phyloP scores from a whole-genome alignment of 2,797 vertebrate species.

The Phrynocephalus forsythii region DNA sequence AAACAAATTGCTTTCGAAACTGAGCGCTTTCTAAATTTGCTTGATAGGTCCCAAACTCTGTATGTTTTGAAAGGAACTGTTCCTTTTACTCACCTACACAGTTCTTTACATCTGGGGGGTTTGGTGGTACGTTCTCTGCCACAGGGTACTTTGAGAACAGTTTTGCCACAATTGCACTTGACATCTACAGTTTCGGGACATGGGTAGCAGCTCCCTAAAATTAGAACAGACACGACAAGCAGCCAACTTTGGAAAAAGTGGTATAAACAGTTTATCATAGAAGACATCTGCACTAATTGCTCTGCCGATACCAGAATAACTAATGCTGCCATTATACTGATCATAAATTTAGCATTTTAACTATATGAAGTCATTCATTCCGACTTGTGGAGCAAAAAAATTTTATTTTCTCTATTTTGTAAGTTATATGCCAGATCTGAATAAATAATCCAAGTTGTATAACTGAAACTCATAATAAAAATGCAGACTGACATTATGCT shows the following conservation, averaged over 20 bases:
- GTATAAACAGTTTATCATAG: neutral
- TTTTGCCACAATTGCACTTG: conserved; percentile 84
- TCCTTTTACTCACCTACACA: conserved; percentile 84
- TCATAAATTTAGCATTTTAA: neutral
- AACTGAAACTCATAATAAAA: conserved; percentile 34
- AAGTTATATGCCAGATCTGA: neutral
- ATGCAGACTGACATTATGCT: conserved; percentile 13
- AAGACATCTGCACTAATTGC: neutral
- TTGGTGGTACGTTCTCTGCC: conserved; percentile 91
- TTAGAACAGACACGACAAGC: conserved; percentile 1
- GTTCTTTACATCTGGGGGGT: conserved; percentile 89
- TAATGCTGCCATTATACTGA: neutral
- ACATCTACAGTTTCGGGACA: conserved; percentile 91
- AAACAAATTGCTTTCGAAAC: neutral
- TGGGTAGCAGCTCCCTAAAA: conserved; percentile 91
- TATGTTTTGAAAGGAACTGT: neutral
- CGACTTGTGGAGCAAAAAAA: neutral
- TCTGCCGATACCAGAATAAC: neutral
- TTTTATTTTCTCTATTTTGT: neutral
- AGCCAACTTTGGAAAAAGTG: neutral
- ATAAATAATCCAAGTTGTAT: neutral
- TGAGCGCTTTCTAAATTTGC: neutral
- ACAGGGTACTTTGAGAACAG: conserved; percentile 87
- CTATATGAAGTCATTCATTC: neutral
- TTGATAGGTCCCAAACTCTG: neutral